These are phyloP conservation scores for Caenorhabditis tropicalis DNA, from an alignment of 1,140 invertebrate genomes.

Conservation along the genomic window DNA sequence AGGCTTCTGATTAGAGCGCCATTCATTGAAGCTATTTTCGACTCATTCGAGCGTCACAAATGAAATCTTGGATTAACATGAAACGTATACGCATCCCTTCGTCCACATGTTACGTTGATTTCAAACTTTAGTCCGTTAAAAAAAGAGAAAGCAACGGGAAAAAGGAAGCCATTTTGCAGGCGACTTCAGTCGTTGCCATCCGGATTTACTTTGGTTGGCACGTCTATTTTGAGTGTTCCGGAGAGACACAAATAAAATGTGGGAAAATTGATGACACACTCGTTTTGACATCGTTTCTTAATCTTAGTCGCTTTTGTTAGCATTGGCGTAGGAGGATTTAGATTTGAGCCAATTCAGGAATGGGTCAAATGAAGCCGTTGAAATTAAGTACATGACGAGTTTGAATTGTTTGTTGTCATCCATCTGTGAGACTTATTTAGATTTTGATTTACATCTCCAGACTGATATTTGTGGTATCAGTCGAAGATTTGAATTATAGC, in stretches of 20 bases:
- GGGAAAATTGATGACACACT: conserved; percentile 5
- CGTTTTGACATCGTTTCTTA: background rate
- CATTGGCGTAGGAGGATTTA: conserved; percentile 5
- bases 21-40: background rate
- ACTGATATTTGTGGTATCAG: background rate
- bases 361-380: background rate
- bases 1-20: background rate
- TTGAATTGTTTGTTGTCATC: background rate
- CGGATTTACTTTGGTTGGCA: conserved; percentile 15
- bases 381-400: background rate
- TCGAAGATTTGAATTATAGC: background rate
- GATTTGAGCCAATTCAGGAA: background rate
- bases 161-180: conserved; percentile 9
- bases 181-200: background rate
- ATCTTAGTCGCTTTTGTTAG: background rate
- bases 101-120: background rate
- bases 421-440: background rate
- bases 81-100: background rate
- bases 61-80: background rate
- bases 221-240: conserved; percentile 23
- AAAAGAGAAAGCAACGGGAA: background rate
- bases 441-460: background rate
- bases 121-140: background rate
- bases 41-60: conserved; percentile 18
- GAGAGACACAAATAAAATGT: conserved; percentile 4